Evolutionary conservation across 2,888 invertebrate genomes (phyloP).

Genomic region (Ophonus ardosiacus): DNA sequence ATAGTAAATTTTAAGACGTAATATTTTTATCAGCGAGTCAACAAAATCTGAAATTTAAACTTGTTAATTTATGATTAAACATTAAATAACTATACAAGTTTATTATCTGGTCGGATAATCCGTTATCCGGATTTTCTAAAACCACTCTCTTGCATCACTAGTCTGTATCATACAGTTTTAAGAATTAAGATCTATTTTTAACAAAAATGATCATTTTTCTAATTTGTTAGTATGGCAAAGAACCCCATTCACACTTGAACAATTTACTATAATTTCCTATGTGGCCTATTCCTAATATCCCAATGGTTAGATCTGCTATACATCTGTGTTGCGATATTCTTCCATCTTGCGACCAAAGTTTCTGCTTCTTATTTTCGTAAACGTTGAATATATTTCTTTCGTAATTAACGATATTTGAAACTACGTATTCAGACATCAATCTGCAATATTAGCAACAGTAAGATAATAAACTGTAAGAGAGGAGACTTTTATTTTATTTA

Average conservation of each 20-base stretch:
- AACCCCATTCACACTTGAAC: background rate
- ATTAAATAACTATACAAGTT: too few species aligned
- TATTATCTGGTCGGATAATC: too few species aligned
- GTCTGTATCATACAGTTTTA: too few species aligned
- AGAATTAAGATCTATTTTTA: too few species aligned
- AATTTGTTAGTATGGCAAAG: background rate
- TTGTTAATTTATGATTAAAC: too few species aligned
- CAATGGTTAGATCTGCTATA: conserved; percentile 76
- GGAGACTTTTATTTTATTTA: too few species aligned
- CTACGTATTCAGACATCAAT: conserved; percentile 77
- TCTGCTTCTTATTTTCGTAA: conserved; percentile 72
- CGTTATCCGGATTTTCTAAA: too few species aligned
- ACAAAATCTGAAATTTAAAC: too few species aligned
- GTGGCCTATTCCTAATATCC: conserved; percentile 78
- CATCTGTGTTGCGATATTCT: conserved; percentile 73
- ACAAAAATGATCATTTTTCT: background rate
- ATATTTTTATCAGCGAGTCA: too few species aligned
- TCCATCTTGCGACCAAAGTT: conserved; percentile 72
- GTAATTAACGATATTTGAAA: conserved; percentile 76
- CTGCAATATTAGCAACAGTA: conserved; percentile 31
- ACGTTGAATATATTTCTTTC: conserved; percentile 75
- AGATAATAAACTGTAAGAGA: too few species aligned
- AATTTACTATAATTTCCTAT: conserved; percentile 76
- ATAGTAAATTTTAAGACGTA: too few species aligned
- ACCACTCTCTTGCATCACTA: too few species aligned